These are phyloP conservation scores for Sepioteuthis lessoniana DNA, from an alignment of 2,888 invertebrate genomes.

Conservation along the genomic window DNA sequence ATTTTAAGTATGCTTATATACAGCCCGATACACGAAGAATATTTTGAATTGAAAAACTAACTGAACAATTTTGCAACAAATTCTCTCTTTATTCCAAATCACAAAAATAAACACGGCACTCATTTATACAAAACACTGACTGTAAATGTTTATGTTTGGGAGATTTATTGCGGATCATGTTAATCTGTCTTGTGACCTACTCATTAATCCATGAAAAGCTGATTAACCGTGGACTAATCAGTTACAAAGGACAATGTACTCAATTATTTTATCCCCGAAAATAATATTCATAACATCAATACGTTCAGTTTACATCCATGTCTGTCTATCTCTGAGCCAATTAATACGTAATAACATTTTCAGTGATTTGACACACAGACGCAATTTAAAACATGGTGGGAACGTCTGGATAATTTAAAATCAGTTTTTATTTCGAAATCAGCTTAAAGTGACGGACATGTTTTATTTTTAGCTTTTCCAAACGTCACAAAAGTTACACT, in stretches of 20 bases:
- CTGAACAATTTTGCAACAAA: too few relatives aligned
- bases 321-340: not conserved
- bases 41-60: too few relatives aligned
- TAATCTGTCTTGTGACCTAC: slow-evolving; percentile 33
- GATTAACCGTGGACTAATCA: not conserved
- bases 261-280: not conserved
- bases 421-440: not conserved
- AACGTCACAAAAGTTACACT: too few relatives aligned
- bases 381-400: not conserved
- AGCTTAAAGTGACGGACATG: not conserved
- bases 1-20: not conserved
- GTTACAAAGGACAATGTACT: too few relatives aligned
- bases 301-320: not conserved
- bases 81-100: too few relatives aligned
- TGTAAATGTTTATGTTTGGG: not conserved
- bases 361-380: not conserved
- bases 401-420: not conserved
- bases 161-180: not conserved
- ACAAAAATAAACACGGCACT: not conserved
- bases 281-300: not conserved
- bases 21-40: not conserved
- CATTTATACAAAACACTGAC: not conserved
- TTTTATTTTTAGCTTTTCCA: too few relatives aligned
- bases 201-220: not conserved
- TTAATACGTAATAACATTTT: not conserved